Base-by-base conservation (phyloP, 2,113 vertebrate species). In the Leucopsar rothschildi region DNA sequence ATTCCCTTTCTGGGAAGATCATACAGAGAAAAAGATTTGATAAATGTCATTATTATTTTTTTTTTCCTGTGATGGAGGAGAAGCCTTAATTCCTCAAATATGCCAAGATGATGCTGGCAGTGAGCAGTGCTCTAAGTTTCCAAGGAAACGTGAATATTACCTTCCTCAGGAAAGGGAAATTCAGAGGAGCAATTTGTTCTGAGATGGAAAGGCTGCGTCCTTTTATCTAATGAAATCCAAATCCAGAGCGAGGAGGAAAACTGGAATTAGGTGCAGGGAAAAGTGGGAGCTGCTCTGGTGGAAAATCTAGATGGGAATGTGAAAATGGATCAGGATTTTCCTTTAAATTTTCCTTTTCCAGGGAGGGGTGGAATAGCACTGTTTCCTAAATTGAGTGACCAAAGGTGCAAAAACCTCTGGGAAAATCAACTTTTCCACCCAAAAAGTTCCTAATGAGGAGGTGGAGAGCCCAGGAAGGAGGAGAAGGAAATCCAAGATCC, bases 101-200 rank as follows among this genome's bases (percentile, higher is more conserved):
- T 5, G 68, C 68, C 72, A 78, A 14, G 72, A 70, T 47, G 56
- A 39, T 59, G 35, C 44, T 92, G 73, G 56, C 28, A 59, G 12
- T 23, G 72, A 92, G 61, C 33, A 64, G 68, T 3, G 20, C 57
- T 63, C 56, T 17, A 64, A 39, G 69, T 79, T 95, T 92, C 92
- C 83, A 69, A 53, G 83, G 91, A 89, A 91, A 93, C 81, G 2
- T 31, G 92, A 84, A 53, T 77, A 88, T 88, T 90, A 63, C 37
- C 77, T 78, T 82, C 7, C 56, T 75, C 19, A 29, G 49, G 52
- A 45, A 83, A 1, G 55, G 56, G n/a, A 70, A 86, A 75, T 71
- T 45, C 37, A 63, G 31, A 49, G 45, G 68, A 70, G 77, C 44
- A 52, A 5, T 77, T 80, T 40, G 42, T 82, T 86, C 49, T 59